These are phyloP conservation scores for Ambastaia sidthimunki DNA, from an alignment of 2,797 vertebrate species.

Conservation along the genomic window DNA sequence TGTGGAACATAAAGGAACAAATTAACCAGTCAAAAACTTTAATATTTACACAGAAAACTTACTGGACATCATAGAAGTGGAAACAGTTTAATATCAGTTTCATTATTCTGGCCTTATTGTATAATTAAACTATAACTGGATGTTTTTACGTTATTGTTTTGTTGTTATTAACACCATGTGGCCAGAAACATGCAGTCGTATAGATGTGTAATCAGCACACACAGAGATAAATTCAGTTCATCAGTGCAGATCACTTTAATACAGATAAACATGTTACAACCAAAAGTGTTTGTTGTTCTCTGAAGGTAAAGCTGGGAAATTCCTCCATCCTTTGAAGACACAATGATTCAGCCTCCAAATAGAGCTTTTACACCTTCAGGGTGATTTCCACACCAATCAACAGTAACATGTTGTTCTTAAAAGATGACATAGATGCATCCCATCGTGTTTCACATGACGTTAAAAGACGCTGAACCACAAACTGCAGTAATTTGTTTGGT, in stretches of 20 bases:
- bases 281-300: neutral
- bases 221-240: neutral
- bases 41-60: too few species aligned
- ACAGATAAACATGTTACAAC: neutral
- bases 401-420: neutral
- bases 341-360: neutral
- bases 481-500: neutral
- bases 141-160: neutral
- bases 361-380: neutral
- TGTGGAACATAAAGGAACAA: too few species aligned
- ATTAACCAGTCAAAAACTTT: too few species aligned
- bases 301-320: neutral
- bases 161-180: neutral
- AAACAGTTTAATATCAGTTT: too few species aligned
- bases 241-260: neutral
- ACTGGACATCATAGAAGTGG: too few species aligned
- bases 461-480: neutral
- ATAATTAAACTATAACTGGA: neutral
- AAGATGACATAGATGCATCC: neutral
- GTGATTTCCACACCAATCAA: neutral
- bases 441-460: conserved; percentile 5
- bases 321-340: neutral
- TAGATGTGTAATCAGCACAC: neutral
- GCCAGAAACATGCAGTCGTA: neutral
- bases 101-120: too few species aligned